These are phyloP conservation scores for Corvus cornix DNA, from an alignment of 2,113 vertebrate species.

Conservation along the genomic window DNA sequence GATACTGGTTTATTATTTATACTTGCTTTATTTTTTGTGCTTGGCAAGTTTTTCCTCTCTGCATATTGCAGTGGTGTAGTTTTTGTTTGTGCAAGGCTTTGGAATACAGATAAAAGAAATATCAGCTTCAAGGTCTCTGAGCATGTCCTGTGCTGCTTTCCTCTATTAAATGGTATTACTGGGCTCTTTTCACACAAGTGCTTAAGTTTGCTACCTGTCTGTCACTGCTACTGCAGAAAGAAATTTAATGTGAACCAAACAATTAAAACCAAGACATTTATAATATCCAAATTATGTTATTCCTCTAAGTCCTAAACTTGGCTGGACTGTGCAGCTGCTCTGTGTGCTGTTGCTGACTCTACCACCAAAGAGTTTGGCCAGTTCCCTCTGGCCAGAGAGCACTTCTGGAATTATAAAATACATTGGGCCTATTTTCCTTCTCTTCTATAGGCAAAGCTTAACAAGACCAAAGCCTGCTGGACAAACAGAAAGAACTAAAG, in stretches of 20 bases:
- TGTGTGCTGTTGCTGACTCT: background rate
- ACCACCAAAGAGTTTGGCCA: background rate
- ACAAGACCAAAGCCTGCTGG: slow-evolving; percentile 50
- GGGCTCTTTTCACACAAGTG: background rate
- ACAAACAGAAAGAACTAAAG: slow-evolving; percentile 56
- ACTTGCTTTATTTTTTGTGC: background rate
- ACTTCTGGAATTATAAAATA: slow-evolving; percentile 37
- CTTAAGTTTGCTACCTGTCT: background rate
- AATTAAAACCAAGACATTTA: background rate
- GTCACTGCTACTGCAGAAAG: background rate
- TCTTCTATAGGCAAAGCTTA: slow-evolving; percentile 21
- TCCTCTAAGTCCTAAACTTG: background rate
- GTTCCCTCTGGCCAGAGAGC: background rate
- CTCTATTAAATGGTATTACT: rapidly evolving
- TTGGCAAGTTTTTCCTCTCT: background rate
- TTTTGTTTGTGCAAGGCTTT: background rate
- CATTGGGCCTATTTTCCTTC: background rate
- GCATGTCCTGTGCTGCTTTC: background rate
- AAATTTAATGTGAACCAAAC: background rate
- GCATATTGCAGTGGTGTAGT: rapidly evolving
- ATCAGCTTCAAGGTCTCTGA: background rate
- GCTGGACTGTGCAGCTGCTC: background rate
- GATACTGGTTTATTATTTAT: too few species aligned
- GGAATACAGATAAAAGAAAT: background rate
- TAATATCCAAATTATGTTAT: background rate